Conservation (phyloP, 2,888 invertebrate species). For the Argyra leucocephala region DNA sequence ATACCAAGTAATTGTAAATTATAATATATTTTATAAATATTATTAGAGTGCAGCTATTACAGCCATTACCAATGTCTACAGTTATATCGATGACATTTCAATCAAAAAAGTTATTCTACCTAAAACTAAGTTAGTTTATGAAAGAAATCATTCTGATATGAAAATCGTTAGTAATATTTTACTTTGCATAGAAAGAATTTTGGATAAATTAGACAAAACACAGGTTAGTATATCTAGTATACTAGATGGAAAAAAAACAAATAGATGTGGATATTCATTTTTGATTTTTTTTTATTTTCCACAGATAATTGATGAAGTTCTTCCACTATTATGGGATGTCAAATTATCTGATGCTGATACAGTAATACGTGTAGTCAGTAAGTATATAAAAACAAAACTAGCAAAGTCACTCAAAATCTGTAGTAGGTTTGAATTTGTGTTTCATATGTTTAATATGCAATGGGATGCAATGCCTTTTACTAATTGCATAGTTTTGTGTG, state of each 20-base stretch:
- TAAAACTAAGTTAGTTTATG: constrained; percentile 70
- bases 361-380: constrained; percentile 83
- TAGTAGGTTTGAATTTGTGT: too few species aligned
- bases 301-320: constrained; percentile 74
- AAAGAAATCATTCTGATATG: constrained; percentile 68
- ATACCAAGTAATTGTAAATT: too few species aligned
- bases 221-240: constrained; percentile 44
- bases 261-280: neutral
- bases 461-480: too few species aligned
- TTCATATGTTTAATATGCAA: too few species aligned
- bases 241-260: too few species aligned
- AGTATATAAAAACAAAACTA: too few species aligned
- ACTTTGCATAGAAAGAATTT: constrained; percentile 67
- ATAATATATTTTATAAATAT: too few species aligned
- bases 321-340: constrained; percentile 79
- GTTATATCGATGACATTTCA: constrained; percentile 71
- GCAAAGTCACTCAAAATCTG: too few species aligned
- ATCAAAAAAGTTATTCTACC: constrained; percentile 71
- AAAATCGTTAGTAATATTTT: constrained; percentile 72
- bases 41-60: constrained; percentile 75
- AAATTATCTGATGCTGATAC: constrained; percentile 81
- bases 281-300: neutral
- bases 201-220: constrained; percentile 73
- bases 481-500: too few species aligned
- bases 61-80: constrained; percentile 75